These are phyloP conservation scores for Scaptomyza hsui DNA, from an alignment of 1,140 invertebrate genomes.

Conservation along the genomic window DNA sequence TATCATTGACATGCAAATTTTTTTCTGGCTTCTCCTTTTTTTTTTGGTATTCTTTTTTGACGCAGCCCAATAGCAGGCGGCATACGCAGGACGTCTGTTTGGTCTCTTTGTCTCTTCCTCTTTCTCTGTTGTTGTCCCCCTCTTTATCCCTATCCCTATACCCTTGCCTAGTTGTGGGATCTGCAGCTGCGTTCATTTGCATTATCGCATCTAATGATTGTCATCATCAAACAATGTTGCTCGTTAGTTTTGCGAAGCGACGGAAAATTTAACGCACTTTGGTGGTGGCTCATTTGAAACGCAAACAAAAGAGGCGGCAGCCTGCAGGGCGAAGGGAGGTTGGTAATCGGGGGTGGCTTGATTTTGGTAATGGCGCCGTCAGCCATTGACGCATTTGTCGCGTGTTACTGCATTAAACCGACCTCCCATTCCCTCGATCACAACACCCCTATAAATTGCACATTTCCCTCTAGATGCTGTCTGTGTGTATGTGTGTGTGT, in stretches of 20 bases:
- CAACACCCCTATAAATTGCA: not conserved
- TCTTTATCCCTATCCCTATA: not conserved
- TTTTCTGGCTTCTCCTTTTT: conserved; percentile 18
- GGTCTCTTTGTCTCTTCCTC: not conserved
- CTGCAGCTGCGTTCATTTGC: conserved; percentile 65
- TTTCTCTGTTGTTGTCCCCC: not conserved
- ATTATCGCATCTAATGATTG: conserved; percentile 83
- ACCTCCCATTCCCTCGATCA: not conserved
- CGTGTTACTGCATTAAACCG: conserved; percentile 23
- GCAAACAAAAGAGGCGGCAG: conserved; percentile 20
- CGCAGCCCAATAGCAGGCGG: conserved; percentile 18
- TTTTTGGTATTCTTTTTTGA: conserved; percentile 12
- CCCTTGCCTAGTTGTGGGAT: not conserved
- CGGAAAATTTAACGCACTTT: conserved; percentile 36
- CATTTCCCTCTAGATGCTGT: not conserved
- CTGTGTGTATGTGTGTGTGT: not conserved
- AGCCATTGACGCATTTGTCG: conserved; percentile 19
- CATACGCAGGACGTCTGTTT: conserved; percentile 40
- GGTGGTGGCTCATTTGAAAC: conserved; percentile 32
- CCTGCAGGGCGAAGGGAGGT: not conserved
- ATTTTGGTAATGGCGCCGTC: not conserved
- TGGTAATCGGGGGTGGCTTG: not conserved
- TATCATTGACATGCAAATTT: conserved; percentile 77
- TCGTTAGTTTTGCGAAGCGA: conserved; percentile 66
- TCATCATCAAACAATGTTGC: conserved; percentile 81